Percentiles rank a stretch among this genome's conserved stretches.
These are phyloP conservation scores for Clarias pachynema DNA, from an alignment of 2,797 vertebrate genomes.

Conservation along the genomic window DNA sequence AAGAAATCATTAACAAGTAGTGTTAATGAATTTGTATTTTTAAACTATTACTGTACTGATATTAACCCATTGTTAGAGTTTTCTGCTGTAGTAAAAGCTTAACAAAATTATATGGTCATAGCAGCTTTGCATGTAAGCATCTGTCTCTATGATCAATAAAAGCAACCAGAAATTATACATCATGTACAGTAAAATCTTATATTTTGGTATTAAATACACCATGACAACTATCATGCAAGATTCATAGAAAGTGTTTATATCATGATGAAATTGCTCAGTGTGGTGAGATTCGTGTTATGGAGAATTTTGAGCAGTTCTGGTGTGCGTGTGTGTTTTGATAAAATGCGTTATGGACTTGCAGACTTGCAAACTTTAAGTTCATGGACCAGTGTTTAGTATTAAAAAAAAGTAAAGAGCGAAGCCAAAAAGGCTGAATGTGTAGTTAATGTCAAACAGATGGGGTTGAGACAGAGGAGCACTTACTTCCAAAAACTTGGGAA, in stretches of 20 bases:
- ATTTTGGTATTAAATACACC: not conserved
- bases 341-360: too few relatives aligned
- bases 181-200: too few relatives aligned
- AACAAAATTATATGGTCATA: not conserved
- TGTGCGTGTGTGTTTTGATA: not conserved
- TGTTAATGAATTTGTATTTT: not conserved
- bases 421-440: conserved; percentile 4
- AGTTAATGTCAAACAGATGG: conserved; percentile 14
- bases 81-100: not conserved
- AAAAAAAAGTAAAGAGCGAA: not conserved
- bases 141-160: not conserved
- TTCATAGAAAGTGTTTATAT: not conserved
- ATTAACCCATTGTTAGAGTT: not conserved
- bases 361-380: not conserved
- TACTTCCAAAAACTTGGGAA: not conserved
- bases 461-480: not conserved
- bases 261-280: not conserved
- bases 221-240: not conserved
- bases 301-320: not conserved
- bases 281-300: not conserved
- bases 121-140: not conserved
- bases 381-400: not conserved
- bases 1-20: not conserved
- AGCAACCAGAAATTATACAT: not conserved
- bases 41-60: not conserved